Percentiles rank a stretch among this genome's conserved stretches.
Evolutionary conservation across 2,113 vertebrate genomes (phyloP).

Genomic region (Protomyctophum bolini): DNA sequence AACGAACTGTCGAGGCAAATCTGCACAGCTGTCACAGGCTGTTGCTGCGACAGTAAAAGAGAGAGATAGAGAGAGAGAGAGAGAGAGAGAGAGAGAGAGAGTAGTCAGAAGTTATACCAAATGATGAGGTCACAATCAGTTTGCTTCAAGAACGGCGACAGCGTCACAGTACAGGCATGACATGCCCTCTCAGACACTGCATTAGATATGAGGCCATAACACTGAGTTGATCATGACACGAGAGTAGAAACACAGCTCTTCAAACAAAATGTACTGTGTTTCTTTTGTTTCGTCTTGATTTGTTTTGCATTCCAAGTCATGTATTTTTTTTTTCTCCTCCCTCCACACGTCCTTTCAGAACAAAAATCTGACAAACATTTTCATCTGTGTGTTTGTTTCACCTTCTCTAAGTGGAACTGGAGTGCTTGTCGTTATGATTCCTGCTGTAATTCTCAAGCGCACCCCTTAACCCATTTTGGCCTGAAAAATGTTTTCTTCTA

Average conservation of each 20-base stretch:
- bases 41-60: background rate
- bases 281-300: background rate
- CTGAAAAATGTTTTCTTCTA: too few relatives aligned
- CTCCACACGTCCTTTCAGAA: too few relatives aligned
- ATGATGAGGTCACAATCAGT: conserved; percentile 56
- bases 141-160: conserved; percentile 28
- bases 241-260: background rate
- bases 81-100: conserved; percentile 15
- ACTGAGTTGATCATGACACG: conserved; percentile 2
- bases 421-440: background rate
- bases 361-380: background rate
- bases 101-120: conserved; percentile 39
- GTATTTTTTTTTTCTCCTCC: background rate
- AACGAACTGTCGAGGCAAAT: conserved; percentile 51
- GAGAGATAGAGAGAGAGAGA: background rate
- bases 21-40: conserved; percentile 41
- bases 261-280: conserved; percentile 1
- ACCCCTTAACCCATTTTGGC: too few relatives aligned
- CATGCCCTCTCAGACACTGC: conserved; percentile 11
- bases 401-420: background rate
- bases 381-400: background rate
- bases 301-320: background rate
- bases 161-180: conserved; percentile 1
- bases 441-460: background rate
- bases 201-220: conserved; percentile 36